Conservation (phyloP, 2,797 vertebrate species). For the Acrocephalus scirpaceus region DNA sequence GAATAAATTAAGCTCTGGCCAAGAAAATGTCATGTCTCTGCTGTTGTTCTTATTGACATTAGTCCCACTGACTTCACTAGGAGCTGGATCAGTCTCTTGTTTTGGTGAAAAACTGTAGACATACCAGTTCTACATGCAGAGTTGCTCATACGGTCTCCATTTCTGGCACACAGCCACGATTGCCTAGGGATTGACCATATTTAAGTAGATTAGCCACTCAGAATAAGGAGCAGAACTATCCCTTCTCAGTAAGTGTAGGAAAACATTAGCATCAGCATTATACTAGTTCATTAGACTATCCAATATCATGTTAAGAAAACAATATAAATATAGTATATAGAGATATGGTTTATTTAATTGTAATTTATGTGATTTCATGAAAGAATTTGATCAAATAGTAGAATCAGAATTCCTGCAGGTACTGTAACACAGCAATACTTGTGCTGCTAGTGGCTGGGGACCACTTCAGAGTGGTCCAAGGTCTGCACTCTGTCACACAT, state of each 20-base stretch:
- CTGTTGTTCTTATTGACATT: neutral
- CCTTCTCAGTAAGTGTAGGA: neutral
- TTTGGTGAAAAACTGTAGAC: neutral
- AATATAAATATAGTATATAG: neutral
- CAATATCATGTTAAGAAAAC: neutral
- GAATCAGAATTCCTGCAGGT: neutral
- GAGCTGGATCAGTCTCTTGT: neutral
- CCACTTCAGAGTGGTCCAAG: neutral
- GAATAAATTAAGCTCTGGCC: neutral
- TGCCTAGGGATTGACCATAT: neutral
- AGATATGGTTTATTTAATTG: neutral
- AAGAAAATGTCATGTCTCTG: neutral
- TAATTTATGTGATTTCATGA: neutral
- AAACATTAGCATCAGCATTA: neutral
- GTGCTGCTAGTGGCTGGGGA: neutral
- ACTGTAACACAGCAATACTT: neutral
- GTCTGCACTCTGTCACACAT: neutral
- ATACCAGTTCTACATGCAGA: neutral
- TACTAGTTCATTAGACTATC: neutral
- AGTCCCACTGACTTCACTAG: neutral
- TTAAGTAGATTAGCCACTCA: neutral
- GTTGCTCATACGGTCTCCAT: neutral
- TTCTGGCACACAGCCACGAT: neutral
- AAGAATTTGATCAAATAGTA: neutral
- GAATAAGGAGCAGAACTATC: neutral